Evolutionary conservation across 2,797 vertebrate genomes (phyloP).

Genomic region (Rhabdomys pumilio): DNA sequence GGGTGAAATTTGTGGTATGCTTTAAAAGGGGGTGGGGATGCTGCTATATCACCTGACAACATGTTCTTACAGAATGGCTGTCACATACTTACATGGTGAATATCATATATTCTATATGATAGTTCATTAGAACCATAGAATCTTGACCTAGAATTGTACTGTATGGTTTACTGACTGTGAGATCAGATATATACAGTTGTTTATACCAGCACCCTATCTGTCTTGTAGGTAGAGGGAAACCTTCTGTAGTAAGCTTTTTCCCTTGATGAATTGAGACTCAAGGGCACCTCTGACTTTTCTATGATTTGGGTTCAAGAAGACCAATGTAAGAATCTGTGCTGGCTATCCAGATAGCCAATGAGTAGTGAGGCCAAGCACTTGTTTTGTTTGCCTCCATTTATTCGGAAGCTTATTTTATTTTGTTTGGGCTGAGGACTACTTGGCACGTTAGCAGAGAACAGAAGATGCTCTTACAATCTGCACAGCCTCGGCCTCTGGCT

Average conservation of each 20-base stretch:
- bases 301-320: neutral
- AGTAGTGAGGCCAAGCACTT: neutral
- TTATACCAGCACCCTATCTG: neutral
- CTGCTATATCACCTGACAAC: neutral
- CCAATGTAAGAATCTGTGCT: neutral
- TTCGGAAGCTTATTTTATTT: neutral
- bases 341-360: neutral
- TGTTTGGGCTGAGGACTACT: neutral
- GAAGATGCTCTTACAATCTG: neutral
- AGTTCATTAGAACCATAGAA: slow-evolving; percentile 6
- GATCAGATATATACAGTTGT: neutral
- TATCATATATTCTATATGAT: neutral
- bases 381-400: neutral
- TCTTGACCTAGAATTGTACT: neutral
- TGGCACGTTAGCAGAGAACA: neutral
- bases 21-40: neutral
- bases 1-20: neutral
- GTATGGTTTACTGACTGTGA: neutral
- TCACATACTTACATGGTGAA: neutral
- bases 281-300: neutral
- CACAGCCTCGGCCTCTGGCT: neutral
- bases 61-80: neutral
- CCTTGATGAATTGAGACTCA: neutral
- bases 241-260: neutral
- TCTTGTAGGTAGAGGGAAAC: neutral